Evolutionary conservation across 2,888 invertebrate genomes (phyloP), one percentile per base, ranked within the genome.

Genomic region (Alsophila aescularia): DNA sequence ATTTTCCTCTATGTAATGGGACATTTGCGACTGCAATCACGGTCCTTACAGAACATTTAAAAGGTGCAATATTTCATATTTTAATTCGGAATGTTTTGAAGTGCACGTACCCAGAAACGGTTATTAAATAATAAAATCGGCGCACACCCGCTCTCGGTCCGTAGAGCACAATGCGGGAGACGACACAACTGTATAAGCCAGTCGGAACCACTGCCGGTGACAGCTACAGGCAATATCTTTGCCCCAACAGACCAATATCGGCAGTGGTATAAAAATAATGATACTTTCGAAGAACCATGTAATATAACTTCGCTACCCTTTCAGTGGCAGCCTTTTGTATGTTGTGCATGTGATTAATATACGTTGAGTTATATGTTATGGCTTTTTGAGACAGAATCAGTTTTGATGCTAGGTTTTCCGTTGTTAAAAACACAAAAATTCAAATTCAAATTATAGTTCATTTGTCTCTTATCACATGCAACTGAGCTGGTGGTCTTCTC

Each of bases 221-320:
- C 88, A 87, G 85, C 79, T 81, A 87, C 82, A 86, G 78, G 84
- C 87, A 85, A 88, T 88, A 88, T 87, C 86, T 86, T 80, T 79
- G 78, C 78, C 73, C 70, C 69, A 72, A 79, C 76, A 80, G 77
- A 81, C 83, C 85, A 85, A 86, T 85, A 86, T 81, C 83, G 79
- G 82, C 78, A 76, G 78, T 75, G 71, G 74, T 76, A 78, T 51
- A 75, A 77, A 82, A 83, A 75, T 75, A 83, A 85, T 83, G 80
- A 79, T 76, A 75, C 77, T 70, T 61, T 58, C 56, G 31, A 53
- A 58, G 52, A 53, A 72, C 64, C 64, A 58, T 59, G 61, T 58
- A 59, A 67, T 67, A 62, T 67, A 63, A 67, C 69, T 60, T 67
- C 55, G 64, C 66, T 66, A 60, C 64, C 58, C 58, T 66, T 61